These are phyloP conservation scores for Mylabris sibirica DNA, from an alignment of 2,888 invertebrate species.

Conservation along the genomic window DNA sequence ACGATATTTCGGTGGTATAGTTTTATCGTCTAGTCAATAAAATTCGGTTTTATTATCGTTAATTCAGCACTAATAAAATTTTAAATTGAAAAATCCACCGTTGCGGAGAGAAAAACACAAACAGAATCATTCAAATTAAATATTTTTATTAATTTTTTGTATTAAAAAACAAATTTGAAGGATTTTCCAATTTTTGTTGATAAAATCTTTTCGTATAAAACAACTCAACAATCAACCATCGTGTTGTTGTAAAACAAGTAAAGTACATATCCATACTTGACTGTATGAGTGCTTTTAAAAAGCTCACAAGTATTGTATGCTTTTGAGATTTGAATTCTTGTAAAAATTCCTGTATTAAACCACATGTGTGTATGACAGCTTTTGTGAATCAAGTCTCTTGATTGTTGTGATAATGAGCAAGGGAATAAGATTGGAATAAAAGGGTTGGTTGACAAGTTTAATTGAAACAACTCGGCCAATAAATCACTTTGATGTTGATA, in stretches of 20 bases:
- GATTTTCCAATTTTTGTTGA: no score
- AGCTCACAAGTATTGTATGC: no score
- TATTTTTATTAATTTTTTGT: no score
- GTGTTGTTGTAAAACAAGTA: no score
- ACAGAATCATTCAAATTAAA: no score
- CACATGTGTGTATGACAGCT: not conserved
- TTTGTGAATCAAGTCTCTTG: not conserved
- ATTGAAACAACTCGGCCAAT: constrained; percentile 16
- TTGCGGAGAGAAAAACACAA: no score
- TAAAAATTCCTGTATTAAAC: not conserved
- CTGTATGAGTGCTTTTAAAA: no score
- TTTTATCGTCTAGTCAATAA: not conserved
- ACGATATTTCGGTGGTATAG: not conserved
- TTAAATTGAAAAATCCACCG: no score
- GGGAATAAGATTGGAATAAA: not conserved
- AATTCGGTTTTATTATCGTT: not conserved
- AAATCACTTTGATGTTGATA: constrained; percentile 16
- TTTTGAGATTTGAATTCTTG: not conserved
- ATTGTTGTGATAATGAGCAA: not conserved
- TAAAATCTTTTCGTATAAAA: no score
- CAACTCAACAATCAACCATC: no score
- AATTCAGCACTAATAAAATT: not conserved
- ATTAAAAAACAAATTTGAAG: no score
- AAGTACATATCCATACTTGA: no score
- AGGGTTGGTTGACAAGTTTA: not conserved